phyloP scores from a whole-genome alignment of 2,888 invertebrate species.

The Periphyllus acericola region DNA sequence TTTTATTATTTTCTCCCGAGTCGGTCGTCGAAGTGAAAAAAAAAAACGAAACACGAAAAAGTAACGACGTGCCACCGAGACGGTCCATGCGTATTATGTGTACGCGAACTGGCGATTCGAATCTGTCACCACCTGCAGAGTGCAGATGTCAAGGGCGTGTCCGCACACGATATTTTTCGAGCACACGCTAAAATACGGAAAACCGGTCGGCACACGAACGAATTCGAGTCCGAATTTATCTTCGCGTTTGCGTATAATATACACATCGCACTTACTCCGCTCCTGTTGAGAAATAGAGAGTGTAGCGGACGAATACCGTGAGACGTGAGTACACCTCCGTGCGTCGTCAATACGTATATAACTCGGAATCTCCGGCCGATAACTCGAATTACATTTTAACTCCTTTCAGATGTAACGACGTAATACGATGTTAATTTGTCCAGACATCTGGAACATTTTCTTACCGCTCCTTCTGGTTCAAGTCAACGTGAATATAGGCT shows the following conservation, averaged over 20 bases:
- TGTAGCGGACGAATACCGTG: background rate
- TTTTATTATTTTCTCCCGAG: background rate
- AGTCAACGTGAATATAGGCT: too few species aligned
- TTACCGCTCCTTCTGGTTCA: too few species aligned
- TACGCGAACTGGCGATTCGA: background rate
- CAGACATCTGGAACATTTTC: too few species aligned
- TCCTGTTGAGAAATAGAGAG: background rate
- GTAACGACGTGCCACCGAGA: background rate
- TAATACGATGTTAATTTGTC: too few species aligned
- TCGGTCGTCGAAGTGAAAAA: background rate
- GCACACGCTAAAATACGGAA: background rate
- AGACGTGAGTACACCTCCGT: background rate
- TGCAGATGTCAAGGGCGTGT: background rate
- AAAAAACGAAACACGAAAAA: background rate
- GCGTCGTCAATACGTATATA: background rate
- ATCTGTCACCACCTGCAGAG: background rate
- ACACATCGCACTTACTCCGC: background rate
- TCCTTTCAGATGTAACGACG: too few species aligned
- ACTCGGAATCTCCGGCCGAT: too few species aligned
- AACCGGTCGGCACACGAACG: background rate
- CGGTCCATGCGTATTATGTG: background rate
- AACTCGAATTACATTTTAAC: too few species aligned
- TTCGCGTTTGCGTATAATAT: background rate
- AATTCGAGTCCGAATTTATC: background rate
- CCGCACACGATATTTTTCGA: background rate